A percentile compares a stretch with the other conserved stretches of the same genome.
Evolutionary conservation across 2,888 invertebrate species (phyloP).

Genomic region (Clitarchus hookeri): DNA sequence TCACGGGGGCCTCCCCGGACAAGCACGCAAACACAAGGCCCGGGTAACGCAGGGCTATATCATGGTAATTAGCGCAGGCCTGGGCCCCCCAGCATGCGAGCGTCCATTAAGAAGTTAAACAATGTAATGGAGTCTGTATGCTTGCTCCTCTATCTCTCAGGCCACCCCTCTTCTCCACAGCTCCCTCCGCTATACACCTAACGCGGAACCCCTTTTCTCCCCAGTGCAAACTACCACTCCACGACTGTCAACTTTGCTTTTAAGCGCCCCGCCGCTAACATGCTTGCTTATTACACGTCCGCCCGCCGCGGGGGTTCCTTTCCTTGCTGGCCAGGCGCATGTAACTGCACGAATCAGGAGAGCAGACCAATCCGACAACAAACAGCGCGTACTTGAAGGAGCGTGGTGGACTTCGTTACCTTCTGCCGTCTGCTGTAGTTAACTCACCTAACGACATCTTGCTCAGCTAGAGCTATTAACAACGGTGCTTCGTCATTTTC

Average conservation of each 20-base stretch:
- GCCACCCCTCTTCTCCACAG: not conserved
- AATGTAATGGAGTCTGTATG: constrained; percentile 14
- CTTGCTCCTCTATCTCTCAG: not conserved
- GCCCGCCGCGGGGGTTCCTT: not conserved
- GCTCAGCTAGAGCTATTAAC: too few relatives aligned
- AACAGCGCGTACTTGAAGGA: too few relatives aligned
- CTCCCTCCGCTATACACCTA: too few relatives aligned
- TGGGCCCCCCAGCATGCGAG: not conserved
- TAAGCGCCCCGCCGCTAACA: not conserved
- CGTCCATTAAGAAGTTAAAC: constrained; percentile 14
- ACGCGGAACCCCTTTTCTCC: not conserved
- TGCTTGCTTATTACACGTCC: not conserved
- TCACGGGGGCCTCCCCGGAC: not conserved
- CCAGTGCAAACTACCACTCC: not conserved
- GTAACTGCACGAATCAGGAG: too few relatives aligned
- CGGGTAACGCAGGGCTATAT: not conserved
- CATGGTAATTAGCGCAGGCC: not conserved
- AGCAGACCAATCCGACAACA: too few relatives aligned
- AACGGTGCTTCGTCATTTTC: too few relatives aligned
- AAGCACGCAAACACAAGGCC: not conserved
- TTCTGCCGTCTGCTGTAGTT: too few relatives aligned
- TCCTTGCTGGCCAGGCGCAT: not conserved
- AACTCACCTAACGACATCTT: too few relatives aligned
- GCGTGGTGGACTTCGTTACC: too few relatives aligned
- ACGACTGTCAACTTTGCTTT: constrained; percentile 9